Conservation (phyloP, 1,140 invertebrate genomes). For the Mylabris phalerata region DNA sequence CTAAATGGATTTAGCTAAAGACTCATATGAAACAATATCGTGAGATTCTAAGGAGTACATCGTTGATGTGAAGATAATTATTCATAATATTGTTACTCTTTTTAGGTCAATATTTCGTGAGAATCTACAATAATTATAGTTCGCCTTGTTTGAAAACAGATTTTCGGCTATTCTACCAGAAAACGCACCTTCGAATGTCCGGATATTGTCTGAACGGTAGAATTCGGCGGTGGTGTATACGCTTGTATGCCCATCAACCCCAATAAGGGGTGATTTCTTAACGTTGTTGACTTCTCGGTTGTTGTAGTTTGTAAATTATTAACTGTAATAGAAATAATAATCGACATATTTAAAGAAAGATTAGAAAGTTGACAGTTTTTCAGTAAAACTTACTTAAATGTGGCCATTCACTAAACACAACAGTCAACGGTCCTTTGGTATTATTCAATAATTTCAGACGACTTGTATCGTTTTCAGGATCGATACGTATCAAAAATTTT, state of each 20-base stretch:
- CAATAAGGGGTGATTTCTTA: constrained; percentile 38
- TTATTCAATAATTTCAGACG: constrained; percentile 38
- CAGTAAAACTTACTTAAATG: constrained; percentile 47
- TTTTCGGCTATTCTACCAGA: too few species aligned
- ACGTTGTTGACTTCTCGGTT: constrained; percentile 28
- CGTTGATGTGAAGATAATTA: too few species aligned
- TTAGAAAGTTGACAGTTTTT: constrained; percentile 1
- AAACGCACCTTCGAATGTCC: constrained; percentile 49
- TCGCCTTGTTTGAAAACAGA: too few species aligned
- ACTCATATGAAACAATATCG: too few species aligned
- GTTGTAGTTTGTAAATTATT: constrained; percentile 47
- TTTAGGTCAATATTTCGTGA: too few species aligned
- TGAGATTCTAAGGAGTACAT: too few species aligned
- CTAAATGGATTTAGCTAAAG: too few species aligned
- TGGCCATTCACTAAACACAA: constrained; percentile 46
- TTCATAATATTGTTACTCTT: too few species aligned
- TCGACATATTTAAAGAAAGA: too few species aligned
- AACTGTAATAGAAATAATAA: constrained; percentile 43
- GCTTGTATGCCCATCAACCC: constrained; percentile 44
- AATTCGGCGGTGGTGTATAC: constrained; percentile 41
- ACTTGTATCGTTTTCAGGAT: constrained; percentile 39
- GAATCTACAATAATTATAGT: too few species aligned
- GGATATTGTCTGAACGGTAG: constrained; percentile 44
- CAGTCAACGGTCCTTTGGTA: constrained; percentile 39
- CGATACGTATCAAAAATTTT: constrained; percentile 53